Base-by-base conservation (phyloP, 2,888 invertebrate species). In the Drosophila meridiana region DNA sequence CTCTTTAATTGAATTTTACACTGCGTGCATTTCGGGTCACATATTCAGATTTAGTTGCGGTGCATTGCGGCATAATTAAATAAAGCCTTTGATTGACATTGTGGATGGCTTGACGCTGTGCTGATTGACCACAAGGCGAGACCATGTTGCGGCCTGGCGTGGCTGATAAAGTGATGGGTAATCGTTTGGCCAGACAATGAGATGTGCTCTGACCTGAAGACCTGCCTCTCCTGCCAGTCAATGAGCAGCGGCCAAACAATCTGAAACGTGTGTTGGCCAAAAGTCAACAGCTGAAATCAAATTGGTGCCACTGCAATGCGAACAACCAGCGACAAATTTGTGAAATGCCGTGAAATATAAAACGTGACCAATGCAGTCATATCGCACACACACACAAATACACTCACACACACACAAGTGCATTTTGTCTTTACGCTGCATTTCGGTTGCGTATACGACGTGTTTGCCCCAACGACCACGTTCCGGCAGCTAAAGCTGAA, bases 321-420 rank as follows among this genome's bases (percentile, higher is more conserved):
- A 67, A 64, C n/a, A 9, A 5, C 40, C 63, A 45, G 73, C 73
- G 73, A 50, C 64, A 73, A 79, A 76, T 70, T 65, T 76, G 73
- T 40, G 50, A 68, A 68, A 74, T 66, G 74, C 68, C 61, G 68
- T 77, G 80, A 77, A 80, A 80, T 80, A 71, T 75, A 80, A 80
- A 80, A 80, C 80, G 80, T 80, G 80, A 80, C 80, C 75, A 69
- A 30, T 47, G 65, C 47, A 34, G 40, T 48, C 38, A 28, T 8
- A 40, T 28, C 26, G 26, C 52, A 20, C 8, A 34, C 11, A 48
- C 2, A 45, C 3, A 7, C 42, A 36, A 0, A 36, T 11, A 36
- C 14, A 40, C 6, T n/a, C n/a, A 40, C 40, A 40, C 6, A 40
- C 40, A n/a, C 6, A 14, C 40, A 40, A 45, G 5, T 48, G 48